A percentile compares a stretch with the other conserved stretches of the same genome.
Evolutionary conservation across 2,113 vertebrate species (phyloP).

Genomic region (Paramormyrops kingsleyae): DNA sequence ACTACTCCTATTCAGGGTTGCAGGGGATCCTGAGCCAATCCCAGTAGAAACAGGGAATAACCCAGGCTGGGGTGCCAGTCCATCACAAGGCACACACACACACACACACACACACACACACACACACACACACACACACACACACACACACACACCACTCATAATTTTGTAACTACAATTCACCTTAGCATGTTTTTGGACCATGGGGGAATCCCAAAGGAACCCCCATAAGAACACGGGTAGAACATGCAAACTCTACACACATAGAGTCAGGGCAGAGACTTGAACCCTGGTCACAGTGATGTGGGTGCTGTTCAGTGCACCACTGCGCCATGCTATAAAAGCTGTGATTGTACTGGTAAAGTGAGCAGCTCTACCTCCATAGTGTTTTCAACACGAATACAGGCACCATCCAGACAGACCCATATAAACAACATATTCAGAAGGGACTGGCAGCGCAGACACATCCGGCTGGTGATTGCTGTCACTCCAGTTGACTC

Average conservation of each 20-base stretch:
- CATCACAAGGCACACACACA: not conserved
- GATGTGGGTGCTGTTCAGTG: not conserved
- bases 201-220: not conserved
- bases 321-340: not conserved
- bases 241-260: not conserved
- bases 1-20: not conserved
- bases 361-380: not conserved
- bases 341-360: not conserved
- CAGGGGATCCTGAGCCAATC: not conserved
- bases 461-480: not conserved
- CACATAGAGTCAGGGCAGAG: not conserved
- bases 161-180: not conserved
- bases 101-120: too few relatives aligned
- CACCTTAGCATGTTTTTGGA: not conserved
- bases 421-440: not conserved
- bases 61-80: not conserved
- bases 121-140: too few relatives aligned
- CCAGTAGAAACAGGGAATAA: not conserved
- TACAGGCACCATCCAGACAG: not conserved
- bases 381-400: not conserved
- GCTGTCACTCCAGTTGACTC: not conserved
- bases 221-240: not conserved
- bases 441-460: not conserved
- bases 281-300: not conserved
- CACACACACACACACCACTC: not conserved